A percentile compares a stretch with the other conserved stretches of the same genome.
Conservation (phyloP, 2,113 vertebrate species). For the Nycticebus coucang region DNA sequence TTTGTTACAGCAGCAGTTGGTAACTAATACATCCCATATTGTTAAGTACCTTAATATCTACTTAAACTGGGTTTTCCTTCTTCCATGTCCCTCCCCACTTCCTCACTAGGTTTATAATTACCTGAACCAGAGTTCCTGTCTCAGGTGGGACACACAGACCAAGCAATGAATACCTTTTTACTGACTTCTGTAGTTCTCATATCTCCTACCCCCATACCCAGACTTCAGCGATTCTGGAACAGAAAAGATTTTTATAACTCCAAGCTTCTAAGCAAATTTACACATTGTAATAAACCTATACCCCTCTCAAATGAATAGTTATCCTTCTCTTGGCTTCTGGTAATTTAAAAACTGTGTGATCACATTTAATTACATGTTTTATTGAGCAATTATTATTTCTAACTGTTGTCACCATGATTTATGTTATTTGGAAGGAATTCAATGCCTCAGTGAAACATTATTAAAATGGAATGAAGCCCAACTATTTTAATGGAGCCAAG, state of each 20-base stretch:
- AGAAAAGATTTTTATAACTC: not conserved
- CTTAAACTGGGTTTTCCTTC: not conserved
- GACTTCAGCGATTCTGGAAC: not conserved
- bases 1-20: not conserved
- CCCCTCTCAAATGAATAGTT: constrained; percentile 47
- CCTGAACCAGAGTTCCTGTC: not conserved
- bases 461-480: not conserved
- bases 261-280: not conserved
- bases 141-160: not conserved
- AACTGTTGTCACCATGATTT: constrained; percentile 9
- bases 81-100: not conserved
- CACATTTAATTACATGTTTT: constrained; percentile 20
- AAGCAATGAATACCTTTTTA: not conserved
- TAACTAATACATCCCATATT: not conserved
- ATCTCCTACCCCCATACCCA: not conserved
- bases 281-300: not conserved
- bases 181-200: not conserved
- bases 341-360: constrained; percentile 22
- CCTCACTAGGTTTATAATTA: not conserved
- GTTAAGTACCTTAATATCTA: not conserved
- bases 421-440: not conserved
- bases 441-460: not conserved
- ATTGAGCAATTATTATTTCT: constrained; percentile 47
- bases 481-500: constrained; percentile 16
- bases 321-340: not conserved